Conservation (phyloP, 2,113 vertebrate species). For the Rattus rattus region DNA sequence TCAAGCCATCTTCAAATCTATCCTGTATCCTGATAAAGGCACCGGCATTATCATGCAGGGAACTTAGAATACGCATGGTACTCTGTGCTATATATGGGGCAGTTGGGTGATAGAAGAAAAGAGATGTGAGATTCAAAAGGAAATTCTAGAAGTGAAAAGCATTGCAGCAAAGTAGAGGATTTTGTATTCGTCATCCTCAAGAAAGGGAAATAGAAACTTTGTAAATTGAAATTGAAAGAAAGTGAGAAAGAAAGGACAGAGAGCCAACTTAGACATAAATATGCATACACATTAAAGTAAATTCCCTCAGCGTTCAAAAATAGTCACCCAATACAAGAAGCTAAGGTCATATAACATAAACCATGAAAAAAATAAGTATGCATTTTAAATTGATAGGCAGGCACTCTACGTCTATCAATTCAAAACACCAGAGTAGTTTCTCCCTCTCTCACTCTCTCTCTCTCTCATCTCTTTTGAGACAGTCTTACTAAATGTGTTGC, state of each 20-base stretch:
- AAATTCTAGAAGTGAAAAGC: slow-evolving; percentile 32
- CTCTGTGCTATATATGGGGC: not conserved
- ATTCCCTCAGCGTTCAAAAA: not conserved
- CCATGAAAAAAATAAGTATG: not conserved
- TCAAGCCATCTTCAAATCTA: not conserved
- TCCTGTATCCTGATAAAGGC: not conserved
- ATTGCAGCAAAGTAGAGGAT: not conserved
- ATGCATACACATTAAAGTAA: not conserved
- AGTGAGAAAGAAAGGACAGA: not conserved
- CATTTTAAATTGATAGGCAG: not conserved
- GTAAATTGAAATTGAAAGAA: not conserved
- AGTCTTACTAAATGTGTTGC: too few species aligned
- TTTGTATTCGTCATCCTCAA: not conserved
- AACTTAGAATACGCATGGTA: slow-evolving; percentile 18
- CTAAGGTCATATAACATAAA: not conserved
- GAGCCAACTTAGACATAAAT: not conserved
- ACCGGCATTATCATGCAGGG: not conserved
- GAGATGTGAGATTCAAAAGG: not conserved
- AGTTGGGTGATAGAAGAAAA: not conserved
- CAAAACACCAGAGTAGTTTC: not conserved
- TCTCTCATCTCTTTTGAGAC: not conserved
- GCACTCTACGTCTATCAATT: not conserved
- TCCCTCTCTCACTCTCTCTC: rapidly evolving
- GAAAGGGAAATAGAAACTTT: not conserved
- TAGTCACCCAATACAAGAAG: not conserved